Evolutionary conservation across 2,888 invertebrate genomes (phyloP), one percentile per base, ranked within the genome.

Genomic region (Diaprepes abbreviatus): DNA sequence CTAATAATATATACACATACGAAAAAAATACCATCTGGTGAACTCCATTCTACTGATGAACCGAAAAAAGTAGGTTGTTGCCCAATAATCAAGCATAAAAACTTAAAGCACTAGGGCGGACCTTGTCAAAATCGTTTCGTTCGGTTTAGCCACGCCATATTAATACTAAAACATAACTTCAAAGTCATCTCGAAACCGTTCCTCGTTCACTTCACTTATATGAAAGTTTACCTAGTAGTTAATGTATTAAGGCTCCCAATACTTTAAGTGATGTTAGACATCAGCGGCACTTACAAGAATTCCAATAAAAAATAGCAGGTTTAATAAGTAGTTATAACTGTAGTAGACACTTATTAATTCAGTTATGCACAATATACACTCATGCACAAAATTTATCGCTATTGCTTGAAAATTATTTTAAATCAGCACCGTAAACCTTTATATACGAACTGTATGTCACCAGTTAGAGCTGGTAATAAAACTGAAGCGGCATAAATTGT

Each of bases 161-260:
- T 66, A 66, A 43, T 55, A 58, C 45, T 48, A 65, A 57, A 65
- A 28, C 57, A 21, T 40, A 66, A 66, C 65, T 50, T 58, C 57
- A 43, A 66, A 66, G 65, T 66, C 65, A 66, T 66, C 58, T 57
- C 6, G 58, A 43, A 66, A 66, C 57, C 65, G 65, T 66, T 66
- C 21, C 24, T 58, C 45, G 36, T 48, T 58, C 50, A 17, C 24
- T 58, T 66, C 35, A 35, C 24, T 16, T 57, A 64, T 55, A 43
- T 33, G 35, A 38, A 55, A 48, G 64, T 66, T 66, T 66, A 66
- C 57, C 65, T 66, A 45, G 57, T 50, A 58, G 36, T 66, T 66
- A 66, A 50, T 50, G 64, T 43, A 57, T 65, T 45, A 65, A 45
- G 52, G 16, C 52, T 63, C 1, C 33, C 28, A 50, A 12, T 28